These are phyloP conservation scores for Brachionus koreanus DNA, from an alignment of 1,140 invertebrate species.

Conservation along the genomic window DNA sequence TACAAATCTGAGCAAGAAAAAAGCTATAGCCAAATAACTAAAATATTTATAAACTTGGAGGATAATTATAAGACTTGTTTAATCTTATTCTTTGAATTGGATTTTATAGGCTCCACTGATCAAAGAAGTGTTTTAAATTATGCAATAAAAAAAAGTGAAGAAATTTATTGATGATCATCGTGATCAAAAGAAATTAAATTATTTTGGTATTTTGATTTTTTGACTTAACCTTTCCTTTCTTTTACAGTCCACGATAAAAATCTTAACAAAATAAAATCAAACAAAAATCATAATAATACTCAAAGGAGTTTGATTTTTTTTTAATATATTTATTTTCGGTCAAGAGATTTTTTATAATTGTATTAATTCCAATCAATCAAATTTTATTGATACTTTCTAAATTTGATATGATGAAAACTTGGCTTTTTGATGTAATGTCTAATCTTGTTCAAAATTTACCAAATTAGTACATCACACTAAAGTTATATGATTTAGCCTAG, in stretches of 20 bases:
- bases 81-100: not conserved
- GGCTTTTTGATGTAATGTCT: not conserved
- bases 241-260: not conserved
- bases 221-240: constrained; percentile 25
- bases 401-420: not conserved
- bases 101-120: constrained; percentile 10
- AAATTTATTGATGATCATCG: constrained; percentile 25
- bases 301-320: constrained; percentile 9
- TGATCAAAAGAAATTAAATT: constrained; percentile 26
- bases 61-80: not conserved
- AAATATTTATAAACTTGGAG: not conserved
- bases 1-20: too few species aligned
- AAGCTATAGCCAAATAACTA: not conserved
- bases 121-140: constrained; percentile 8
- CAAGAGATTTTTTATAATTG: constrained; percentile 32
- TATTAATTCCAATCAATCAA: constrained; percentile 35
- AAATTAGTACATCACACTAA: not conserved
- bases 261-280: constrained; percentile 18
- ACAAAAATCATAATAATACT: constrained; percentile 26
- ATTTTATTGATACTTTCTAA: constrained; percentile 28
- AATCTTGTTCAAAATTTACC: not conserved
- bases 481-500: not conserved
- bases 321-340: constrained; percentile 29
- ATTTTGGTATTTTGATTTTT: constrained; percentile 14
- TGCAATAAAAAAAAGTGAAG: not conserved